Evolutionary conservation across 2,113 vertebrate species (phyloP), one percentile per base, ranked within the genome.

Genomic region (Indicator maculatus): DNA sequence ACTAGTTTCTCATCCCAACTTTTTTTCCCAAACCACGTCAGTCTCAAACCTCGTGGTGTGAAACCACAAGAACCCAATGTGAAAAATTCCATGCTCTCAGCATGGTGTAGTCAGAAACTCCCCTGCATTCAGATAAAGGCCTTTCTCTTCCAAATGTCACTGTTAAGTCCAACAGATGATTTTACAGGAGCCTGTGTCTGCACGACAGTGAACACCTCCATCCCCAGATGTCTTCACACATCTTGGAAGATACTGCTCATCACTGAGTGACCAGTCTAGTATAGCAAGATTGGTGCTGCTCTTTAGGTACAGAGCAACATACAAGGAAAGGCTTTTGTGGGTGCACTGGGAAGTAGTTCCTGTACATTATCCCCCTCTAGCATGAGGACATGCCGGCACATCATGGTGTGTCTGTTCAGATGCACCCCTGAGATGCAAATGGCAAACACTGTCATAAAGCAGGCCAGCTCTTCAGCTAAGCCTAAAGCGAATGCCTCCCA

Each of bases 1-100:
- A 82, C 93, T 76, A 96, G 95, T 92, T 97, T 96, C 96, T 65
- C 78, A 91, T 93, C 75, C 93, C 24, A 31, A 80, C 55, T 94
- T 82, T 78, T 75, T 95, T 72, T 36, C 72, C 0, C 5, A 0
- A 88, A 63, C 69, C 21, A n/a, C 33, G 73, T 86, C 84, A 75
- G 70, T 70, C 73, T 86, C 73, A 88, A 63, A 50, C 24, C 28
- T 94, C 9, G 5, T 81, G 55, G 83, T 91, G 93, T 69, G 77
- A 97, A 96, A 93, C 94, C 93, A 86, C 93, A 95, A 86, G 83
- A 94, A 93, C 76, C 39, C 3, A 0, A 81, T 79, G 80, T 88
- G 88, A 95, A 91, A 88, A 84, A 90, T 82, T 83, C 83, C 73
- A 38, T 59, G 83, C 39, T 77, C 50, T 86, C 26, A 20, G 85